phyloP scores from a whole-genome alignment of 2,888 invertebrate species.

The Homarus gammarus region DNA sequence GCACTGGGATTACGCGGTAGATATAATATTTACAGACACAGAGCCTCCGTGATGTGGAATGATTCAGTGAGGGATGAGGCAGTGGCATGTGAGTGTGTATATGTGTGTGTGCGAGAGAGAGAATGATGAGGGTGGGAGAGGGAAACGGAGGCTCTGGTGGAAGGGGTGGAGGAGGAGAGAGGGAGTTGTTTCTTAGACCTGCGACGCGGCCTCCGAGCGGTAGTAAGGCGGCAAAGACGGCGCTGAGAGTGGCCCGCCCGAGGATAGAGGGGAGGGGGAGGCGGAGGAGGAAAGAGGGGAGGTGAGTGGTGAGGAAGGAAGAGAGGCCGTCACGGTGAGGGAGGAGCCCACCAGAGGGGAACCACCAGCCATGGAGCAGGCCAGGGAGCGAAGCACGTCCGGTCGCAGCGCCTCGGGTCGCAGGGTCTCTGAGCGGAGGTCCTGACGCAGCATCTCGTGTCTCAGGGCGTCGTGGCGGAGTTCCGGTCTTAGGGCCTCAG shows the following conservation, averaged over 20 bases:
- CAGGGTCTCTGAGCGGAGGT: slow-evolving; percentile 58
- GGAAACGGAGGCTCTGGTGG: background rate
- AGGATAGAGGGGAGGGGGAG: slow-evolving; percentile 48
- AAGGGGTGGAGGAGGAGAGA: background rate
- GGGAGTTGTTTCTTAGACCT: slow-evolving; percentile 37
- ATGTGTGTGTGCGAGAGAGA: too few relatives aligned
- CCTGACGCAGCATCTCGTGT: slow-evolving; percentile 61
- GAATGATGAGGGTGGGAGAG: background rate
- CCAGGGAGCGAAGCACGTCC: slow-evolving; percentile 56
- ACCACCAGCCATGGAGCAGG: slow-evolving; percentile 47
- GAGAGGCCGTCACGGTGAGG: slow-evolving; percentile 66
- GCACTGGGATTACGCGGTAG: slow-evolving; percentile 43
- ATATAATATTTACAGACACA: slow-evolving; percentile 15
- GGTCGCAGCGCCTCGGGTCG: slow-evolving; percentile 61
- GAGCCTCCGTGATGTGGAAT: background rate
- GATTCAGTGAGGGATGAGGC: background rate
- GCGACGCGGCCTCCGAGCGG: slow-evolving; percentile 58
- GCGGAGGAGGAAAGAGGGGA: slow-evolving; percentile 64
- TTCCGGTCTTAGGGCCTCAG: slow-evolving; percentile 56
- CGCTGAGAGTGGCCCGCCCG: slow-evolving; percentile 34
- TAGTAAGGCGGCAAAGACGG: slow-evolving; percentile 63
- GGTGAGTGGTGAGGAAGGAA: slow-evolving; percentile 63
- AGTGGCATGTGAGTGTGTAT: background rate
- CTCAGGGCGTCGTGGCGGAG: slow-evolving; percentile 61
- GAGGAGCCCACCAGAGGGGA: slow-evolving; percentile 48